Evolutionary conservation across 2,797 vertebrate genomes (phyloP).

Genomic region (Cynodonichthys magdalenae): DNA sequence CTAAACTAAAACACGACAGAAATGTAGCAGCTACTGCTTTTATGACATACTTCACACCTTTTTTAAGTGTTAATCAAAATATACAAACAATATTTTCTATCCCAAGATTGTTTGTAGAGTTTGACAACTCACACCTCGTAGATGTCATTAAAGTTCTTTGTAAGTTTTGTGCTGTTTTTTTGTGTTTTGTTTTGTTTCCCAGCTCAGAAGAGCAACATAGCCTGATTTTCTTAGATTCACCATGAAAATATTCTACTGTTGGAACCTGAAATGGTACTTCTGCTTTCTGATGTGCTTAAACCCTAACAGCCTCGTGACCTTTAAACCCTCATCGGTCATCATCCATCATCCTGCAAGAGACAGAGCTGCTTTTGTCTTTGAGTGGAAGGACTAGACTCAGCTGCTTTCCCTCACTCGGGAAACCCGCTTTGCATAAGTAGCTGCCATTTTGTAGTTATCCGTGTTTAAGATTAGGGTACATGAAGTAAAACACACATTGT

Average conservation of each 20-base stretch:
- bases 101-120: no score
- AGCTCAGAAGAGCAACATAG: not conserved
- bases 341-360: slow-evolving; percentile 63
- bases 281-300: slow-evolving; percentile 41
- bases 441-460: slow-evolving; percentile 53
- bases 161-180: no score
- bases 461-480: slow-evolving; percentile 57
- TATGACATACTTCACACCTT: no score
- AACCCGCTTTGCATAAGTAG: slow-evolving; percentile 46
- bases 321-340: slow-evolving; percentile 75
- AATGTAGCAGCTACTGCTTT: no score
- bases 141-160: no score
- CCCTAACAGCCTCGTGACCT: slow-evolving; percentile 45
- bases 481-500: slow-evolving; percentile 58
- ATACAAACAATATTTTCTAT: no score
- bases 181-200: no score
- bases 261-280: slow-evolving; percentile 1
- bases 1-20: no score
- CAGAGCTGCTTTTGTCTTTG: slow-evolving; percentile 69
- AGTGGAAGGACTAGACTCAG: slow-evolving; percentile 46
- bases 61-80: no score
- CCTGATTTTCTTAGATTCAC: not conserved
- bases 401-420: slow-evolving; percentile 59
- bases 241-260: not conserved
- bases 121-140: no score